Conservation (phyloP, 2,113 vertebrate genomes). For the Athene noctua region DNA sequence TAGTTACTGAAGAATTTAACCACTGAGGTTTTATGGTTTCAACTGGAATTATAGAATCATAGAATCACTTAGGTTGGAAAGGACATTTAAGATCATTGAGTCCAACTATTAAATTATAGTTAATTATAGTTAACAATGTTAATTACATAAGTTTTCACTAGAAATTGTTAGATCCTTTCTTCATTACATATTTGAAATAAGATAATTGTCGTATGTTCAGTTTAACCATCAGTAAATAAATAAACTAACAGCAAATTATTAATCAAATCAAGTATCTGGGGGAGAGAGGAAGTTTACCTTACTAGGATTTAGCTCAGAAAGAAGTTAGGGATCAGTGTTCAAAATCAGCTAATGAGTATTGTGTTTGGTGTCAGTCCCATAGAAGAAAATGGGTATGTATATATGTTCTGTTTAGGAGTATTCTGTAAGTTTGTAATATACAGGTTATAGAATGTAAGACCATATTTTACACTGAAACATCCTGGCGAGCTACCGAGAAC, state of each 20-base stretch:
- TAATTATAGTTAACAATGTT: background rate
- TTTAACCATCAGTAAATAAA: background rate
- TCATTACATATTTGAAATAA: background rate
- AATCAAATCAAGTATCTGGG: background rate
- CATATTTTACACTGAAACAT: background rate
- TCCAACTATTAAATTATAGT: background rate
- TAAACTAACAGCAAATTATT: background rate
- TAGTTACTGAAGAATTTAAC: background rate
- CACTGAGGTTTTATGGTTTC: background rate
- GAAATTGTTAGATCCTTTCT: background rate
- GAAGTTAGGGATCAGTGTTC: background rate
- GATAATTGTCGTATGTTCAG: background rate
- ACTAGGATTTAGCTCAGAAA: rapidly evolving
- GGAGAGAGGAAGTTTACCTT: background rate
- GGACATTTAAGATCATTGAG: rapidly evolving
- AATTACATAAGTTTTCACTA: background rate
- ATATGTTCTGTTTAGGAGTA: background rate
- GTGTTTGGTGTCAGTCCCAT: background rate
- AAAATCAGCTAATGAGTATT: background rate
- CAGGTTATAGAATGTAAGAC: background rate
- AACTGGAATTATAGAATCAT: background rate
- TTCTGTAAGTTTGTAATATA: background rate
- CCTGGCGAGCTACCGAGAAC: background rate
- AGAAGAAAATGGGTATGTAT: background rate
- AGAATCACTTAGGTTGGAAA: background rate